Conservation (phyloP, 2,113 vertebrate genomes). For the Fulica atra region DNA sequence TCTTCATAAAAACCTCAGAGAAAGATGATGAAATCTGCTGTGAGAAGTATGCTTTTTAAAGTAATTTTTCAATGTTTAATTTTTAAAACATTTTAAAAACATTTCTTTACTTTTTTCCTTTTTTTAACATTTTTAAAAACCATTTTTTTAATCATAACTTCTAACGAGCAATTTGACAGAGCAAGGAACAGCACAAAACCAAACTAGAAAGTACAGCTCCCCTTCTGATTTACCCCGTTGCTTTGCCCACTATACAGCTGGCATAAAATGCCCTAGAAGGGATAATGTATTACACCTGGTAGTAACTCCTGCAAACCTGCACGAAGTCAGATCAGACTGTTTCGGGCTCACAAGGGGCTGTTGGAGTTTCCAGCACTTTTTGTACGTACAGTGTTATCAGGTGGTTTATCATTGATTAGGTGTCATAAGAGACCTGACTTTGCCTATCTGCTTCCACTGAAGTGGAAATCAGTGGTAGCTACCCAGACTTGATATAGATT, state of each 20-base stretch:
- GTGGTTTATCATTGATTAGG: neutral
- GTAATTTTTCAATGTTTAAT: neutral
- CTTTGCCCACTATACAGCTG: neutral
- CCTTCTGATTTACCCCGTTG: neutral
- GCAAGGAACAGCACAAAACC: neutral
- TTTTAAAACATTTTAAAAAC: neutral
- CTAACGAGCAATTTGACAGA: neutral
- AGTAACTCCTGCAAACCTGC: neutral
- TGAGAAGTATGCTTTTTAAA: neutral
- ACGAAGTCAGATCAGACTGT: rapidly evolving
- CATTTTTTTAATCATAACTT: neutral
- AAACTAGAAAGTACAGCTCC: neutral
- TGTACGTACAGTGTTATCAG: rapidly evolving
- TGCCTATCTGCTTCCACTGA: neutral
- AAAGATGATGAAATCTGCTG: neutral
- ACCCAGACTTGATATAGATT: neutral
- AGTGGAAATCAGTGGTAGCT: neutral
- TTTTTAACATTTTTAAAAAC: too few relatives aligned
- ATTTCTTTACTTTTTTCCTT: too few relatives aligned
- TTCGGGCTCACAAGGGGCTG: neutral
- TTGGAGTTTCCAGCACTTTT: neutral
- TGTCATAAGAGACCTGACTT: neutral
- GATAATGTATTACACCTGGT: neutral
- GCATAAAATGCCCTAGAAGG: neutral
- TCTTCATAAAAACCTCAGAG: neutral